Evolutionary conservation across 2,888 invertebrate species (phyloP).

Genomic region (Exephanes ischioxanthus): DNA sequence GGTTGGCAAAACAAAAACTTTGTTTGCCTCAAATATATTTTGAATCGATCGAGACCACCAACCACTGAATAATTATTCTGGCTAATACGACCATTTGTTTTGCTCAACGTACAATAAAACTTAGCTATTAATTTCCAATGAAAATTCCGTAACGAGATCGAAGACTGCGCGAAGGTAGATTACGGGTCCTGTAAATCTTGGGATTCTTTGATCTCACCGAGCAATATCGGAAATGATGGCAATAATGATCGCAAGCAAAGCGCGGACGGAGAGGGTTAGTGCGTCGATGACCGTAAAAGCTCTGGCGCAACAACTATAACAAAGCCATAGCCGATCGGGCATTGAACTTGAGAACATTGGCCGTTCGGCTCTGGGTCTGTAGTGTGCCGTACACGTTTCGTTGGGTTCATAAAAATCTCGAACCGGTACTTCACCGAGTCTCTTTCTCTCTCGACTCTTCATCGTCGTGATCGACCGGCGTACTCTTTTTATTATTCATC

Average conservation of each 20-base stretch:
- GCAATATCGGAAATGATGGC: slow-evolving; percentile 36
- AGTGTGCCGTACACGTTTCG: slow-evolving; percentile 41
- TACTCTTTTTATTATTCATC: slow-evolving; percentile 60
- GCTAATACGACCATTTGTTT: too few relatives aligned
- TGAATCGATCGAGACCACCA: too few relatives aligned
- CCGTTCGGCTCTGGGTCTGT: slow-evolving; percentile 26
- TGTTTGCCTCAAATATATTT: neutral
- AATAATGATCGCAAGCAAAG: slow-evolving; percentile 64
- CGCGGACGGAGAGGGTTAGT: slow-evolving; percentile 63
- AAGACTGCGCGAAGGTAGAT: neutral
- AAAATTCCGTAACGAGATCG: neutral
- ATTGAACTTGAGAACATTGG: slow-evolving; percentile 73
- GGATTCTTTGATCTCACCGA: neutral
- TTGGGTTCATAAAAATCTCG: slow-evolving; percentile 59
- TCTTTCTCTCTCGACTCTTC: slow-evolving; percentile 13
- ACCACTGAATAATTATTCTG: neutral
- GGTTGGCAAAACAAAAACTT: neutral
- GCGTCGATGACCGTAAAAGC: slow-evolving; percentile 49
- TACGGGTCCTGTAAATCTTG: neutral
- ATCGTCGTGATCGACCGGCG: slow-evolving; percentile 41
- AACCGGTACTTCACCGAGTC: slow-evolving; percentile 36
- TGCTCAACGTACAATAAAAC: neutral
- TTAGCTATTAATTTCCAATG: neutral
- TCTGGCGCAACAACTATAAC: slow-evolving; percentile 65
- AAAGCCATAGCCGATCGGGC: slow-evolving; percentile 71